phyloP scores from a whole-genome alignment of 2,113 vertebrate genomes.

The Pomatostomus ruficeps region DNA sequence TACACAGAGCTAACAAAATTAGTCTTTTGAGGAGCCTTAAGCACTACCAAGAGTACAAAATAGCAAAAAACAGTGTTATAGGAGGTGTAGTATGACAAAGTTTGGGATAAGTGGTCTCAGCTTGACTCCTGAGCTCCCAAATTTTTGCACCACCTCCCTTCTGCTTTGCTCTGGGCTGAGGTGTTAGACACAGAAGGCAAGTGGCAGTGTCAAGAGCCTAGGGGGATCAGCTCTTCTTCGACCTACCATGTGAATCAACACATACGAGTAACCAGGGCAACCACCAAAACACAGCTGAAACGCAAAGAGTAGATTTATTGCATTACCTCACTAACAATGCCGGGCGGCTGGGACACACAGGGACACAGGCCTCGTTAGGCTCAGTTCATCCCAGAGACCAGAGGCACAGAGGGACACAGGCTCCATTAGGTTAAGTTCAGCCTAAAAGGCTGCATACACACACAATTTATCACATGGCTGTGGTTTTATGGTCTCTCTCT shows the following conservation, averaged over 20 bases:
- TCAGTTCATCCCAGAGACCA: neutral
- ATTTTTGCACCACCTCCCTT: neutral
- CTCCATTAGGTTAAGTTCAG: neutral
- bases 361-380: neutral
- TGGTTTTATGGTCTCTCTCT: neutral
- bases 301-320: neutral
- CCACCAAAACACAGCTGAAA: neutral
- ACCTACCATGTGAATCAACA: neutral
- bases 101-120: neutral
- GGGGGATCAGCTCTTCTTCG: neutral
- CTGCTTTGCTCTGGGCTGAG: neutral
- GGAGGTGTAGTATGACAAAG: neutral
- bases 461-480: neutral
- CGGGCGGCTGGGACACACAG: neutral
- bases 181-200: neutral
- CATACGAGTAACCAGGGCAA: neutral
- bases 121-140: neutral
- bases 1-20: neutral
- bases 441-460: neutral
- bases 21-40: neutral
- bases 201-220: neutral
- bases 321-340: neutral
- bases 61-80: neutral
- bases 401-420: neutral
- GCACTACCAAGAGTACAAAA: neutral